A percentile compares a stretch with the other conserved stretches of the same genome.
Evolutionary conservation across 2,797 vertebrate genomes (phyloP).

Genomic region (Bufotes viridis): DNA sequence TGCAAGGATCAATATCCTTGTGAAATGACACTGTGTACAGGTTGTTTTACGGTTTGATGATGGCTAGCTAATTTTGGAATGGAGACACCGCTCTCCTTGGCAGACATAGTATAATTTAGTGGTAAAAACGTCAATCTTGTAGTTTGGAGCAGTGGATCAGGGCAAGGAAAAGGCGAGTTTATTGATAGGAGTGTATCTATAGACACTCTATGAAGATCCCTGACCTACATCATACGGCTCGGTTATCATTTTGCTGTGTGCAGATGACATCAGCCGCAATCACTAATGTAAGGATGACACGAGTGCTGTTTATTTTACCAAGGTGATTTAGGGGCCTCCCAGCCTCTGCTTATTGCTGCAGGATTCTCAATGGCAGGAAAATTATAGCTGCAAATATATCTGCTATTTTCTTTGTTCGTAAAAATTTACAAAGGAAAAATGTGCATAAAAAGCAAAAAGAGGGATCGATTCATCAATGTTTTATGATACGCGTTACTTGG

Average conservation of each 20-base stretch:
- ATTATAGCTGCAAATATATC: slow-evolving; percentile 65
- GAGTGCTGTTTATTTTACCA: slow-evolving; percentile 74
- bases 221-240: slow-evolving; percentile 88
- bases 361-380: slow-evolving; percentile 62
- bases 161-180: slow-evolving; percentile 88
- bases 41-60: slow-evolving; percentile 91
- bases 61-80: slow-evolving; percentile 91
- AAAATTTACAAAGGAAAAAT: slow-evolving; percentile 59
- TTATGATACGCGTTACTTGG: slow-evolving; percentile 56
- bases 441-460: slow-evolving; percentile 54
- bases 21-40: slow-evolving; percentile 87
- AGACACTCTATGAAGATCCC: slow-evolving; percentile 82
- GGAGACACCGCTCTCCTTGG: slow-evolving; percentile 83
- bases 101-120: slow-evolving; percentile 89
- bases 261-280: slow-evolving; percentile 90
- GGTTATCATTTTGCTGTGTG: slow-evolving; percentile 93
- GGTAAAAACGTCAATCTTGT: slow-evolving; percentile 90
- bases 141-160: slow-evolving; percentile 77
- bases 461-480: slow-evolving; percentile 63
- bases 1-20: slow-evolving; percentile 88
- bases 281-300: slow-evolving; percentile 83
- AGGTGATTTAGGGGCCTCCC: slow-evolving; percentile 80
- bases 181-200: slow-evolving; percentile 93
- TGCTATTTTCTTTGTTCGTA: slow-evolving; percentile 63
- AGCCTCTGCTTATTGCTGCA: slow-evolving; percentile 69